These are phyloP conservation scores for Thalpophila matura DNA, from an alignment of 2,888 invertebrate species.

Conservation along the genomic window DNA sequence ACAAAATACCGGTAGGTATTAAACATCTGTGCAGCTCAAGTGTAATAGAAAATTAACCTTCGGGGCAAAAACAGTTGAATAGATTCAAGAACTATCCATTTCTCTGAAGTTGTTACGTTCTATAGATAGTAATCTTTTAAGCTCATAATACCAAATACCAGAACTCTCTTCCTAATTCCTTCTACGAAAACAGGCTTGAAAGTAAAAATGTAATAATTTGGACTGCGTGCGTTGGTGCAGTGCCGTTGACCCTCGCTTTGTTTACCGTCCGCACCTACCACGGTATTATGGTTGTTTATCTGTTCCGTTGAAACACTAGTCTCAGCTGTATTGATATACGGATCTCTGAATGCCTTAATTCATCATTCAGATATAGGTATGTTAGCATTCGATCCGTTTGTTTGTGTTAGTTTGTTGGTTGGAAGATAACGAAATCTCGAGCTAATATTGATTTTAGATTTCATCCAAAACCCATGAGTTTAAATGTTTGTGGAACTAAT, in stretches of 20 bases:
- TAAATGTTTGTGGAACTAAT: constrained; percentile 6
- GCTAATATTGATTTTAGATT: constrained; percentile 43
- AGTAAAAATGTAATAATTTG: constrained; percentile 52
- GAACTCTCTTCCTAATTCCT: constrained; percentile 15
- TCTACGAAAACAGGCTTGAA: constrained; percentile 16
- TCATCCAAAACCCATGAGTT: constrained; percentile 15
- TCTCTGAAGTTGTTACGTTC: constrained; percentile 7
- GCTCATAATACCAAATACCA: constrained; percentile 16
- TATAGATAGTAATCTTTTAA: background rate
- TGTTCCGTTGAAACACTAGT: constrained; percentile 70
- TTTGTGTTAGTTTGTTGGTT: constrained; percentile 42
- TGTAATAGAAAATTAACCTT: constrained; percentile 18
- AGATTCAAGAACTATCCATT: background rate
- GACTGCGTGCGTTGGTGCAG: constrained; percentile 57
- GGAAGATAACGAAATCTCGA: constrained; percentile 35
- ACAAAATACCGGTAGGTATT: constrained; percentile 13
- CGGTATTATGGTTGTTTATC: constrained; percentile 68
- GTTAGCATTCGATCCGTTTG: constrained; percentile 35
- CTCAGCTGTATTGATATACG: constrained; percentile 71
- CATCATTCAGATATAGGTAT: constrained; percentile 37
- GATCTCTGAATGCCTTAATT: constrained; percentile 58
- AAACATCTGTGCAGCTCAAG: constrained; percentile 9
- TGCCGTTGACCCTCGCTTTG: constrained; percentile 83
- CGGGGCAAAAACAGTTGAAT: background rate
- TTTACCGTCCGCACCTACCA: constrained; percentile 78